Conservation (phyloP, 2,888 invertebrate species). For the Lasioglossum villosulum region DNA sequence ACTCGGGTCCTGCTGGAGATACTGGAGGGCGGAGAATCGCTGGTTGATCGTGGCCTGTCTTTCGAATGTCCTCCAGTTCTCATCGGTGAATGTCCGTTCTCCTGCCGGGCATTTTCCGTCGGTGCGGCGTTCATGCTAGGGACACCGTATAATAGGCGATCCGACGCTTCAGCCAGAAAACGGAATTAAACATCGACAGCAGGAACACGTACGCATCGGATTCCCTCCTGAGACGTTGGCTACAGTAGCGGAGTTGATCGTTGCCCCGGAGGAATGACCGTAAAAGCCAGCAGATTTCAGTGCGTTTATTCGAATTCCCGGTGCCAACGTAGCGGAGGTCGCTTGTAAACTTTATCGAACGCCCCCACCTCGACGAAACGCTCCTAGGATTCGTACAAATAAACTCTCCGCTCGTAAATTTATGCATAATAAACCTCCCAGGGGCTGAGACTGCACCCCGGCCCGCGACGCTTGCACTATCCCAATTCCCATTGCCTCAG, state of each 20-base stretch:
- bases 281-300: slow-evolving; percentile 37
- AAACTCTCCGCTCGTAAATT: slow-evolving; percentile 47
- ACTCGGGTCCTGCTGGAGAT: background rate
- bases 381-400: slow-evolving; percentile 33
- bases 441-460: slow-evolving; percentile 8
- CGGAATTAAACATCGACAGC: slow-evolving; percentile 19
- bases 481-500: slow-evolving; percentile 2
- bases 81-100: background rate
- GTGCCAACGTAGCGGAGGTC: slow-evolving; percentile 22
- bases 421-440: slow-evolving; percentile 44
- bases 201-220: background rate
- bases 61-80: background rate
- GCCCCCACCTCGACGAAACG: slow-evolving; percentile 14
- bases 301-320: slow-evolving; percentile 19
- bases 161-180: background rate
- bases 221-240: background rate
- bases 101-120: background rate
- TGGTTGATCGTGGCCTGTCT: background rate
- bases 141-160: slow-evolving; percentile 1
- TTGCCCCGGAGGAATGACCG: slow-evolving; percentile 21
- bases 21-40: background rate
- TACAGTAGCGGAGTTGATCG: slow-evolving; percentile 18
- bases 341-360: slow-evolving; percentile 45
- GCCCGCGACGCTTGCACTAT: slow-evolving; percentile 22
- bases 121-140: background rate